phyloP scores from a whole-genome alignment of 2,888 invertebrate genomes.

The Rhamnusium bicolor region DNA sequence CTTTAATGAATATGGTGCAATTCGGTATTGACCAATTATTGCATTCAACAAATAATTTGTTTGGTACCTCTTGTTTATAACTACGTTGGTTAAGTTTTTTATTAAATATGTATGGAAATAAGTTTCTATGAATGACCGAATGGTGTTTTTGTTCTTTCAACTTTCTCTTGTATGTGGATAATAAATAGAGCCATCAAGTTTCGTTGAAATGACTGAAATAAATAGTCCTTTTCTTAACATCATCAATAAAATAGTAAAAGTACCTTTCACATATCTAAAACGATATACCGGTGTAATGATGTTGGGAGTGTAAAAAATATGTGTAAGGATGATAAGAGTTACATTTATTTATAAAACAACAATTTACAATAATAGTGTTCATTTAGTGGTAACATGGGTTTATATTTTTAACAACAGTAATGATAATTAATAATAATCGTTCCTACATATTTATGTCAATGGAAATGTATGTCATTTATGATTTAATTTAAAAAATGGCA shows the following conservation, averaged over 20 bases:
- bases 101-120: not conserved
- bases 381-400: constrained; percentile 12
- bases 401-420: constrained; percentile 6
- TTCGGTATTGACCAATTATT: not conserved
- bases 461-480: constrained; percentile 17
- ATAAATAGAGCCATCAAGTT: not conserved
- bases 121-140: not conserved
- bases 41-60: no score
- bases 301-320: constrained; percentile 15
- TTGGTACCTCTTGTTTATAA: not conserved
- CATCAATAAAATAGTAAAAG: not conserved
- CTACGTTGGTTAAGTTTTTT: not conserved
- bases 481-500: not conserved
- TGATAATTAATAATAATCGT: not conserved
- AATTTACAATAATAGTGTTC: constrained; percentile 14
- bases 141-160: not conserved
- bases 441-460: not conserved
- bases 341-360: constrained; percentile 28
- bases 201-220: not conserved
- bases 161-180: not conserved
- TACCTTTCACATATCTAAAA: not conserved
- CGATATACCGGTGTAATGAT: not conserved
- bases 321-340: not conserved
- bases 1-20: not conserved
- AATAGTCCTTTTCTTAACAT: not conserved